Conservation (phyloP, 2,888 invertebrate genomes). For the Tillus elongatus region DNA sequence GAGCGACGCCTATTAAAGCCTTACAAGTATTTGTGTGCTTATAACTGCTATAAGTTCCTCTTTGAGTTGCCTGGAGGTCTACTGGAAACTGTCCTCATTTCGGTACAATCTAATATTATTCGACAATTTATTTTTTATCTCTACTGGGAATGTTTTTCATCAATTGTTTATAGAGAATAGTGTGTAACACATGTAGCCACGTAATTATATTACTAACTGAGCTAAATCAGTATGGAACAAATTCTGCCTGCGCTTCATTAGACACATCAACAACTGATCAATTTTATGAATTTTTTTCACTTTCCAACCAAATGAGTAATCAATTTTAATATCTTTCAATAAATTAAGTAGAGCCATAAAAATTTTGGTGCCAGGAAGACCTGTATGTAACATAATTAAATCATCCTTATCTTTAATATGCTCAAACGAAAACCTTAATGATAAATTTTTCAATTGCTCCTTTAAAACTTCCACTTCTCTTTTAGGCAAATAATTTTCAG, state of each 20-base stretch:
- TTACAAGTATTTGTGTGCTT: slow-evolving; percentile 6
- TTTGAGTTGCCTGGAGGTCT: background rate
- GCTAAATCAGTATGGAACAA: slow-evolving; percentile 7
- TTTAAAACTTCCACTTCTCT: slow-evolving; percentile 4
- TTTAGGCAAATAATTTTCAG: slow-evolving; percentile 6
- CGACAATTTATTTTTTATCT: slow-evolving; percentile 13
- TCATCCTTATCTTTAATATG: slow-evolving; percentile 4
- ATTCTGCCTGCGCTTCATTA: slow-evolving; percentile 14
- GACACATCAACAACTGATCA: slow-evolving; percentile 13
- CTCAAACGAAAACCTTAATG: slow-evolving; percentile 4
- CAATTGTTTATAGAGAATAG: slow-evolving; percentile 9
- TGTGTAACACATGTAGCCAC: slow-evolving; percentile 10
- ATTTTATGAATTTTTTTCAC: slow-evolving; percentile 7
- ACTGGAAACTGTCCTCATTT: slow-evolving; percentile 6
- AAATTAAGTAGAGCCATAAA: slow-evolving; percentile 7
- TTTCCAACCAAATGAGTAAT: slow-evolving; percentile 6
- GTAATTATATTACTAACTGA: slow-evolving; percentile 9
- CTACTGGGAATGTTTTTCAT: slow-evolving; percentile 8
- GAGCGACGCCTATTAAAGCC: slow-evolving; percentile 4
- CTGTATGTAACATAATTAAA: background rate
- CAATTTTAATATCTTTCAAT: slow-evolving; percentile 3
- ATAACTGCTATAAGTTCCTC: slow-evolving; percentile 9
- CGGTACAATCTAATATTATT: slow-evolving; percentile 12
- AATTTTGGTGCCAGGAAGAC: background rate
- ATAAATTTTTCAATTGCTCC: background rate